phyloP scores from a whole-genome alignment of 1,140 invertebrate genomes.

The Paracyclopina nana region DNA sequence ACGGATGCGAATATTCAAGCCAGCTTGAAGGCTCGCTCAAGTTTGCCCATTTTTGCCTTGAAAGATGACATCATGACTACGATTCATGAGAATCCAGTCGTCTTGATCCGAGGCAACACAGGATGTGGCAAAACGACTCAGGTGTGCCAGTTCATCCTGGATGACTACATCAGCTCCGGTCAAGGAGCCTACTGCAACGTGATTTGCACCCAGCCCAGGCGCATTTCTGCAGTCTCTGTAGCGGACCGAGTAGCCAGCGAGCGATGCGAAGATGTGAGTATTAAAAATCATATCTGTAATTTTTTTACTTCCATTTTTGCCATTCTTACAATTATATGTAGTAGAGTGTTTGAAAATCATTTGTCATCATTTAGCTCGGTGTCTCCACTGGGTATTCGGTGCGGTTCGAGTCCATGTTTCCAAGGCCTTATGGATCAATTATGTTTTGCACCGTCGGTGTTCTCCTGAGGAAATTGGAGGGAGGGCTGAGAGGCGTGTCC shows the following conservation, averaged over 20 bases:
- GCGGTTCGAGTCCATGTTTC: constrained; percentile 66
- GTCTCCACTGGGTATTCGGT: constrained; percentile 68
- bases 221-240: constrained; percentile 84
- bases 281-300: no score
- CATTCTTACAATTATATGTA: no score
- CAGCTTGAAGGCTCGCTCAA: constrained; percentile 42
- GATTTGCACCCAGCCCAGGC: constrained; percentile 75
- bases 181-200: constrained; percentile 64
- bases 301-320: no score
- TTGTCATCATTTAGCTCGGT: no score
- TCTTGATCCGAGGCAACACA: constrained; percentile 76
- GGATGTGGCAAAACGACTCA: constrained; percentile 67
- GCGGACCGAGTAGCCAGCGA: constrained; percentile 72
- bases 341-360: no score
- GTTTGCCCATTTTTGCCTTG: constrained; percentile 52
- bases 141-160: constrained; percentile 87
- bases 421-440: constrained; percentile 73
- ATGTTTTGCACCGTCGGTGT: constrained; percentile 91
- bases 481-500: constrained; percentile 60
- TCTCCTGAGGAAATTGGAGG: constrained; percentile 68
- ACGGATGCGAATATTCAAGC: constrained; percentile 37
- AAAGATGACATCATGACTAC: constrained; percentile 52
- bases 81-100: constrained; percentile 63
- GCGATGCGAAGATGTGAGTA: constrained; percentile 54
- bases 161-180: constrained; percentile 70